Evolutionary conservation across 2,888 invertebrate species (phyloP), one percentile per base, ranked within the genome.

Genomic region (Polylopha cassiicola): DNA sequence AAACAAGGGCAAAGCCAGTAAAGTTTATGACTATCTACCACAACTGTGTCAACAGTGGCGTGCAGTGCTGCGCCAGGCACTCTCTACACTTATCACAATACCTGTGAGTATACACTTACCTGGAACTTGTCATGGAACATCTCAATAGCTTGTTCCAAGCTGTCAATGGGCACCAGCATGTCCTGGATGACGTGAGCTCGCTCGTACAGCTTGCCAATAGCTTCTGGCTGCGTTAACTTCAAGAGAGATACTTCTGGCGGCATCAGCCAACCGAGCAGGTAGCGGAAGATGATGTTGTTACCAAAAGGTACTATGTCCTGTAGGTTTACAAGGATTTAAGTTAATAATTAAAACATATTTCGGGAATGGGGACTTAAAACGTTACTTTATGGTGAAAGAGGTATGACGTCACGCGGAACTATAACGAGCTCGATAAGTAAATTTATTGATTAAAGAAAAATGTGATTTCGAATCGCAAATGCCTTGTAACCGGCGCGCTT

Each of bases 281-380:
- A 87, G 0, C 95, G 89, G 76, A 95, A 95, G 15, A 92, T 17
- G 0, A 85, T 61, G 60, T 92, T 87, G 73, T 95, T 95, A 13
- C 94, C 95, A 66, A 95, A 95, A 0, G 94, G 91, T 39, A 95
- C 89, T 31, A 95, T 94, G 51, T 95, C 93, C 91, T 93, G 71
- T 7, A 68, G 49, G 29, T 16, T 30, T 9, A 4, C 7, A 33
- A 16, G 18, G 7, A 29, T 3, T 4, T 16, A 5, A 29, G 7
- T 18, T 18, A 18, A 18, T 5, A 4, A 18, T 18, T 5, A 18
- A 18, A 18, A 18, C 4, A 18, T 18, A 4, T n/a, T n/a, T n/a
- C n/a, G n/a, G n/a, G n/a, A n/a, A n/a, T n/a, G n/a, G n/a, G n/a
- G n/a, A n/a, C n/a, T n/a, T n/a, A n/a, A n/a, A n/a, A n/a, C n/a